Percentiles rank a stretch among this genome's conserved stretches.
These are phyloP conservation scores for Phoeniculus purpureus DNA, from an alignment of 2,797 vertebrate genomes.

Conservation along the genomic window DNA sequence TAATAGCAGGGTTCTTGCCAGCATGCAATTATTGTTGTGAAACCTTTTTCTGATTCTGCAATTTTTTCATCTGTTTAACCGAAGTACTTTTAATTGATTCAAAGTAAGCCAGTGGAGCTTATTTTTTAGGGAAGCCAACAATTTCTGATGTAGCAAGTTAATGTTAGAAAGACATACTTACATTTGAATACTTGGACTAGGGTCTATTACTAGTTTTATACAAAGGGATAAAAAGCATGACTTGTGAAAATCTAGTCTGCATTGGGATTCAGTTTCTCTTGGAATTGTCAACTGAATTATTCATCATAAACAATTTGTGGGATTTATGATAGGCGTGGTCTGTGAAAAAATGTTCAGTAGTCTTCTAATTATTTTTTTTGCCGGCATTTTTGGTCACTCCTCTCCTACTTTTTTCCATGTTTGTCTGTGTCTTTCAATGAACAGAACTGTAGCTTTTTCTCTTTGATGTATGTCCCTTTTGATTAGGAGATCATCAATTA, in stretches of 20 bases:
- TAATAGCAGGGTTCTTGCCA: neutral
- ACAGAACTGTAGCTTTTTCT: constrained; percentile 40
- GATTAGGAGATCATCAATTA: constrained; percentile 74
- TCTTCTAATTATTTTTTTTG: neutral
- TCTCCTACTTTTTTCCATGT: constrained; percentile 3
- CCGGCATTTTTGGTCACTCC: neutral
- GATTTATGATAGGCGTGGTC: constrained; percentile 10
- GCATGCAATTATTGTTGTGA: neutral
- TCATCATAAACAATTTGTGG: constrained; percentile 22
- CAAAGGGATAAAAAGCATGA: neutral
- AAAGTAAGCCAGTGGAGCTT: neutral
- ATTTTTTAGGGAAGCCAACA: neutral
- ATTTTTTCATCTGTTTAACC: neutral
- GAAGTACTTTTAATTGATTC: neutral
- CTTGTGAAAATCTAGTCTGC: neutral
- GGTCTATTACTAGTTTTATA: neutral
- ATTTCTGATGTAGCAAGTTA: neutral
- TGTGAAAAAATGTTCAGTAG: neutral
- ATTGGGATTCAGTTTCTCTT: neutral
- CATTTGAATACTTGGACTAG: neutral
- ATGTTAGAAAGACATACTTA: neutral
- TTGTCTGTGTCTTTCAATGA: constrained; percentile 55
- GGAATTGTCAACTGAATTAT: constrained; percentile 6
- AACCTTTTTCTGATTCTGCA: neutral
- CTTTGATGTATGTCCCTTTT: constrained; percentile 73